A percentile compares a stretch with the other conserved stretches of the same genome.
Conservation (phyloP, 64 coral and sea anemone species). For the Porites lutea region DNA sequence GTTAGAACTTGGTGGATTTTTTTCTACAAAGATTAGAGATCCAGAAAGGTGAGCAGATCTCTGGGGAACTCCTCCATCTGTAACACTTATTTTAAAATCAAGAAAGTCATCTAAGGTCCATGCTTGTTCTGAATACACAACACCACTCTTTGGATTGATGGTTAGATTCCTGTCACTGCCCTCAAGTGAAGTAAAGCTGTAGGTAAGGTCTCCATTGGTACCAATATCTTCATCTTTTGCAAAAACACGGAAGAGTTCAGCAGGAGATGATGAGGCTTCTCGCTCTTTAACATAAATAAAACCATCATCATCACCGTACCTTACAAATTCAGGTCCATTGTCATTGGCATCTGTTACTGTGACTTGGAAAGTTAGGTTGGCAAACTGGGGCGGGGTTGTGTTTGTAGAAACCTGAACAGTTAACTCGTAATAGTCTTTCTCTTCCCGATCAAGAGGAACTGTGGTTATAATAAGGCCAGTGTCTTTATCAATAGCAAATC, state of each 20-base stretch:
- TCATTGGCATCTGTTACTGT: slow-evolving; percentile 88
- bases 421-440: slow-evolving; percentile 39
- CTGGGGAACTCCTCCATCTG: slow-evolving; percentile 53
- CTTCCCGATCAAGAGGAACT: slow-evolving; percentile 63
- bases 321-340: slow-evolving; percentile 61
- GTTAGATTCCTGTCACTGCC: slow-evolving; percentile 38
- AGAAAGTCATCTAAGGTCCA: slow-evolving; percentile 28
- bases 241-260: slow-evolving; percentile 39
- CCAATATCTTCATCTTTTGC: slow-evolving; percentile 76
- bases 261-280: slow-evolving; percentile 1
- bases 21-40: slow-evolving; percentile 14
- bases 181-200: slow-evolving; percentile 42
- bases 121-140: slow-evolving; percentile 59
- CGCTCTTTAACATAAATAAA: slow-evolving; percentile 30
- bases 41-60: slow-evolving; percentile 58
- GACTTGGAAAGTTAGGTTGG: slow-evolving; percentile 66
- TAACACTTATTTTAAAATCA: slow-evolving; percentile 67
- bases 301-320: neutral
- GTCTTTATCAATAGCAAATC: slow-evolving; percentile 71
- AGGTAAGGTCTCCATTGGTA: slow-evolving; percentile 73
- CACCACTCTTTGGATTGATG: slow-evolving; percentile 69
- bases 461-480: slow-evolving; percentile 79
- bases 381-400: slow-evolving; percentile 38
- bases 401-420: slow-evolving; percentile 71
- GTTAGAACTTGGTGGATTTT: slow-evolving; percentile 43